Base-by-base conservation (phyloP, 2,888 invertebrate species). In the Plebejus anna region DNA sequence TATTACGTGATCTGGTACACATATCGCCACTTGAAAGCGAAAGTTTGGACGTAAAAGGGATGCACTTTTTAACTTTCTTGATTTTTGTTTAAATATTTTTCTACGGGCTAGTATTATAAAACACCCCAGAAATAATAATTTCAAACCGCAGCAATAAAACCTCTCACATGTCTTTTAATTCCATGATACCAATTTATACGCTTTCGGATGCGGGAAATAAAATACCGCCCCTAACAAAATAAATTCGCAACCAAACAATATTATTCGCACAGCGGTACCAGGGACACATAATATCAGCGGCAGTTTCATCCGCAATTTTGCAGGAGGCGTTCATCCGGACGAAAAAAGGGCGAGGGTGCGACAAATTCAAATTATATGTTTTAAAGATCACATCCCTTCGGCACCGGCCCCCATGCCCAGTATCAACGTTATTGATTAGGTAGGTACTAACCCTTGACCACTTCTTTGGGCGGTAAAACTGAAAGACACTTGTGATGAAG, bases 351-450 rank as follows among this genome's bases (percentile, higher is more conserved):
- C 83, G 83, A 82, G 82, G 83, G 76, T 70, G 85, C 85, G 84
- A 83, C 83, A 87, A 88, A 89, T 89, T 89, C 91, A 90, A 88
- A 90, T 90, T 88, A 87, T 88, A 86, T 87, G 85, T 87, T 73
- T 51, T 73, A 51, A 73, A 55, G 16, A 32, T 73, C 51, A 73
- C 73, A 55, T 66, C 55, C 28, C 32, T 28, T 73, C 32, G 16
- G 42, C 32, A 32, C 42, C 22, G n/a, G 9, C 28, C 51, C 70
- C 70, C 70, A 75, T 61, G 47, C 42, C 75, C 42, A 47, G 28
- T 55, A 16, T 16, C 16, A 55, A 38, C 47, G 42, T 28, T 75
- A 61, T 75, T 42, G 61, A 61, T 38, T 42, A 28, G 36, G 22
- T 59, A 59, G 13, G 16, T 51, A 51, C 13, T 7, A 0, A 7